phyloP scores from a whole-genome alignment of 2,113 vertebrate genomes.

The Herpetotheres cachinnans region DNA sequence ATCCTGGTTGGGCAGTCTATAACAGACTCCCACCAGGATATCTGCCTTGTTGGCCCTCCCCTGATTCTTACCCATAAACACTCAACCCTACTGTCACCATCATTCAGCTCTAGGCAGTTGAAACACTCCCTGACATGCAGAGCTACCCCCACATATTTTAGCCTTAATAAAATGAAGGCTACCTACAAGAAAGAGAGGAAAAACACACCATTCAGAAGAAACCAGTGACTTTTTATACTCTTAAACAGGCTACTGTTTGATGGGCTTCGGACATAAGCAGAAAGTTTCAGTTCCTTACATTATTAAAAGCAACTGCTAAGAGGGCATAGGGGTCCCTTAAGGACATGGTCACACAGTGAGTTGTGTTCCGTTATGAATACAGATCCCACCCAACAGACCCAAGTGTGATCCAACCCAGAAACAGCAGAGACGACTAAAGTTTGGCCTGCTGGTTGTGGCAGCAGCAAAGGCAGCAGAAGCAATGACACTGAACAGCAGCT shows the following conservation, averaged over 20 bases:
- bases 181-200: not conserved
- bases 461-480: not conserved
- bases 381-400: not conserved
- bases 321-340: not conserved
- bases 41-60: too few species aligned
- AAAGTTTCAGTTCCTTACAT: not conserved
- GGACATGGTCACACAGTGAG: fast-evolving
- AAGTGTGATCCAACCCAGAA: not conserved
- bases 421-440: not conserved
- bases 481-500: not conserved
- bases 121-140: too few species aligned
- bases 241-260: not conserved
- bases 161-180: not conserved
- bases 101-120: too few species aligned
- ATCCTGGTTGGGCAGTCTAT: too few species aligned
- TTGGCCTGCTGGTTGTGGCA: not conserved
- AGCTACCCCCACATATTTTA: not conserved
- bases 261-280: not conserved
- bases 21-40: too few species aligned
- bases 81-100: too few species aligned
- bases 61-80: too few species aligned
- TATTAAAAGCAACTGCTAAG: not conserved
- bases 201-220: not conserved
- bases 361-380: not conserved
- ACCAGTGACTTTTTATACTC: not conserved